A percentile compares a stretch with the other conserved stretches of the same genome.
Evolutionary conservation across 1,140 invertebrate genomes (phyloP).

Genomic region (Hylyphantes graminicola): DNA sequence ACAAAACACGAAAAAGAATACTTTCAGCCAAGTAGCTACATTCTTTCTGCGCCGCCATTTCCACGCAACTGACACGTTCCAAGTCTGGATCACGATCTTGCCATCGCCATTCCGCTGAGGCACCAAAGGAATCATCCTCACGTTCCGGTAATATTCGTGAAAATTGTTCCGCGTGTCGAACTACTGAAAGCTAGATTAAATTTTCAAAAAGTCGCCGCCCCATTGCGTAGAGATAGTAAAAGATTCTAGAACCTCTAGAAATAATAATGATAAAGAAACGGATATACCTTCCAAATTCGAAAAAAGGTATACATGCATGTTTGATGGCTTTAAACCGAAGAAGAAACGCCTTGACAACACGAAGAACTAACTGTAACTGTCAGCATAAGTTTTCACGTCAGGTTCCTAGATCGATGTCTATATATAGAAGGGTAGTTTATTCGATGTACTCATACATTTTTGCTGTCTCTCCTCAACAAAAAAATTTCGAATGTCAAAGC

Average conservation of each 20-base stretch:
- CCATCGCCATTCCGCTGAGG: background rate
- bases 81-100: too few relatives aligned
- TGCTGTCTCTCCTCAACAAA: slow-evolving; percentile 7
- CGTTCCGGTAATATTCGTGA: slow-evolving; percentile 36
- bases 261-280: slow-evolving; percentile 17
- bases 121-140: slow-evolving; percentile 17
- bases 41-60: too few relatives aligned
- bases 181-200: slow-evolving; percentile 27
- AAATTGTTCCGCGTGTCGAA: slow-evolving; percentile 19
- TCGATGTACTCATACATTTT: slow-evolving; percentile 21
- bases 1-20: too few relatives aligned
- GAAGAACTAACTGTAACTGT: slow-evolving; percentile 38
- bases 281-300: background rate
- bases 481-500: slow-evolving; percentile 53
- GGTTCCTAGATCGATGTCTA: slow-evolving; percentile 27
- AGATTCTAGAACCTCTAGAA: background rate
- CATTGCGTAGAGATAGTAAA: background rate
- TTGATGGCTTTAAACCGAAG: slow-evolving; percentile 13
- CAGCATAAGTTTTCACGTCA: slow-evolving; percentile 6
- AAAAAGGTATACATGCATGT: slow-evolving; percentile 35
- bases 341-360: slow-evolving; percentile 35
- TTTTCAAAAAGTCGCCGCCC: slow-evolving; percentile 26
- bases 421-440: slow-evolving; percentile 2
- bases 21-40: too few relatives aligned
- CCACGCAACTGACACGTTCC: too few relatives aligned